Evolutionary conservation across 2,888 invertebrate genomes (phyloP).

Genomic region (Theodoxus fluviatilis): DNA sequence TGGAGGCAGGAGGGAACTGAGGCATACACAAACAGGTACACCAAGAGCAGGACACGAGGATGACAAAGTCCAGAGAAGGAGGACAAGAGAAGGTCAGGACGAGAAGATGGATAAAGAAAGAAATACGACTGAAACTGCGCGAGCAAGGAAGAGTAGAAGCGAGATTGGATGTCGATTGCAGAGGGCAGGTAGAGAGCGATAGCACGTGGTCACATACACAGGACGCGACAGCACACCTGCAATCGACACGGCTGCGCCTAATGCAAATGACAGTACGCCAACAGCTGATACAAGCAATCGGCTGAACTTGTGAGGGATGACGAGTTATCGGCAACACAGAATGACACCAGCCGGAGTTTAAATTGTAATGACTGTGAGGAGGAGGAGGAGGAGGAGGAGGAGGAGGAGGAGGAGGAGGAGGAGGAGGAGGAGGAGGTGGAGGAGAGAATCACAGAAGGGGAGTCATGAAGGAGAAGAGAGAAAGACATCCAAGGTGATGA

Average conservation of each 20-base stretch:
- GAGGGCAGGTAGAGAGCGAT: not conserved
- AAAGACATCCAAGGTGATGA: not conserved
- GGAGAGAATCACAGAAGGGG: not conserved
- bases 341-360: not conserved
- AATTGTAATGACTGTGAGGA: not conserved
- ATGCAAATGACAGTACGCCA: not conserved
- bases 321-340: not conserved
- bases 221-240: not conserved
- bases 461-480: not conserved
- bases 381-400: not conserved
- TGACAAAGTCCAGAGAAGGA: too few relatives aligned
- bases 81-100: too few relatives aligned
- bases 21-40: too few relatives aligned
- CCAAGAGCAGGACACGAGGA: too few relatives aligned
- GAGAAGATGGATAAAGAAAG: too few relatives aligned
- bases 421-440: not conserved
- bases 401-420: not conserved
- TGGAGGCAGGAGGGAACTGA: too few relatives aligned
- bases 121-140: too few relatives aligned
- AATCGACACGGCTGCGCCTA: not conserved
- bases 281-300: not conserved
- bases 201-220: slow-evolving; percentile 1
- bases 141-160: too few relatives aligned
- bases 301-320: not conserved
- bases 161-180: too few relatives aligned